phyloP scores from a whole-genome alignment of 1,140 invertebrate genomes.

The Odontomachus brunneus region DNA sequence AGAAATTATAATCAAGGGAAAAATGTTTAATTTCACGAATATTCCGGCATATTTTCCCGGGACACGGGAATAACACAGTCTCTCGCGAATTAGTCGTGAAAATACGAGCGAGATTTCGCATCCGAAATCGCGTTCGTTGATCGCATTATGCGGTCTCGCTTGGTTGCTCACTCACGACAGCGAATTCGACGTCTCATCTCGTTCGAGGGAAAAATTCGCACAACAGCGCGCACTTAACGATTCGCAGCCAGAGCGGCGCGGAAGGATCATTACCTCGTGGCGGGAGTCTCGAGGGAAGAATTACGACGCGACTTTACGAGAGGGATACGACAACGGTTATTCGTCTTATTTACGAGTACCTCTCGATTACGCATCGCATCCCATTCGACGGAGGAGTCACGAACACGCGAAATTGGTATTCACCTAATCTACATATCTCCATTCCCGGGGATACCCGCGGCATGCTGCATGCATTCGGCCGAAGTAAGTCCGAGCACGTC shows the following conservation, averaged over 20 bases:
- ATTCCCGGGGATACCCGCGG: slow-evolving; percentile 34
- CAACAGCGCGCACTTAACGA: neutral
- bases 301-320: slow-evolving; percentile 1
- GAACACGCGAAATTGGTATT: slow-evolving; percentile 61
- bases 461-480: neutral
- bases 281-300: neutral
- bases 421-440: slow-evolving; percentile 64
- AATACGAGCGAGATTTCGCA: no score
- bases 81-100: neutral
- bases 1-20: neutral
- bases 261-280: neutral
- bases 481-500: slow-evolving; percentile 52
- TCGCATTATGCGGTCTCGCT: no score
- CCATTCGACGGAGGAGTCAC: slow-evolving; percentile 31
- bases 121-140: no score
- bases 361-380: slow-evolving; percentile 21
- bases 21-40: neutral
- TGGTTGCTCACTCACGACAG: no score
- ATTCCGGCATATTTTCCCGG: neutral
- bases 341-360: neutral
- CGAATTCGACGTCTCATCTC: no score
- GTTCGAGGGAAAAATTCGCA: no score
- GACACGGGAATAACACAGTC: neutral
- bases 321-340: neutral
- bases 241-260: neutral